Conservation (phyloP, 2,113 vertebrate genomes). For the Toxotes chatareus region DNA sequence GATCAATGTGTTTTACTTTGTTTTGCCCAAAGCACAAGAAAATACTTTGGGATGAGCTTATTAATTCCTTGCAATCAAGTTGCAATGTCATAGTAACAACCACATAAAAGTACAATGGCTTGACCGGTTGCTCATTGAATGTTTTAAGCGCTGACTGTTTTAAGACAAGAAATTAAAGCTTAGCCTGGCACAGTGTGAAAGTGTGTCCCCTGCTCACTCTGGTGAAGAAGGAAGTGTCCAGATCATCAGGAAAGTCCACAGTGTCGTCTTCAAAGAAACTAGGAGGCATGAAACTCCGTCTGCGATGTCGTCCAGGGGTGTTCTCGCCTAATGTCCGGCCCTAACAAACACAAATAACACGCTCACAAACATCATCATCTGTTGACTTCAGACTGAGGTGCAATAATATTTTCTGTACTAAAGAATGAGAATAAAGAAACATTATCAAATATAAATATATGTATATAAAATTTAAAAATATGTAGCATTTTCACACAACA, state of each 20-base stretch:
- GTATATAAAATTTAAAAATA: neutral
- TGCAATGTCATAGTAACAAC: too few species aligned
- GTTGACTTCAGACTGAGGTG: neutral
- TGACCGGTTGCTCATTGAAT: too few species aligned
- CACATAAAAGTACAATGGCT: too few species aligned
- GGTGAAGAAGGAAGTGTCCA: slow-evolving; percentile 97
- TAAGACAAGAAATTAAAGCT: neutral
- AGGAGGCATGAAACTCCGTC: slow-evolving; percentile 93
- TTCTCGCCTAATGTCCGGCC: slow-evolving; percentile 90
- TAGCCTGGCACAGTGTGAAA: too few species aligned
- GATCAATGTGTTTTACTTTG: too few species aligned
- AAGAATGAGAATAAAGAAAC: neutral
- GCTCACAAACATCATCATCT: neutral
- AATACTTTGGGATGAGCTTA: too few species aligned
- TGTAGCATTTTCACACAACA: neutral
- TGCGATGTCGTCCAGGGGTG: slow-evolving; percentile 83
- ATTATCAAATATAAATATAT: too few species aligned
- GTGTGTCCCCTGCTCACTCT: slow-evolving; percentile 86
- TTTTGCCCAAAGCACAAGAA: too few species aligned
- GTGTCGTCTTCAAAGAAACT: slow-evolving; percentile 96
- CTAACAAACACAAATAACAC: slow-evolving; percentile 70
- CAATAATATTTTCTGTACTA: too few species aligned
- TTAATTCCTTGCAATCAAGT: too few species aligned
- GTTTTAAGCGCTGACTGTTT: too few species aligned
- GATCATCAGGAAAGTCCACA: slow-evolving; percentile 92